Conservation (phyloP, 2,888 invertebrate species). For the Autographa gamma region DNA sequence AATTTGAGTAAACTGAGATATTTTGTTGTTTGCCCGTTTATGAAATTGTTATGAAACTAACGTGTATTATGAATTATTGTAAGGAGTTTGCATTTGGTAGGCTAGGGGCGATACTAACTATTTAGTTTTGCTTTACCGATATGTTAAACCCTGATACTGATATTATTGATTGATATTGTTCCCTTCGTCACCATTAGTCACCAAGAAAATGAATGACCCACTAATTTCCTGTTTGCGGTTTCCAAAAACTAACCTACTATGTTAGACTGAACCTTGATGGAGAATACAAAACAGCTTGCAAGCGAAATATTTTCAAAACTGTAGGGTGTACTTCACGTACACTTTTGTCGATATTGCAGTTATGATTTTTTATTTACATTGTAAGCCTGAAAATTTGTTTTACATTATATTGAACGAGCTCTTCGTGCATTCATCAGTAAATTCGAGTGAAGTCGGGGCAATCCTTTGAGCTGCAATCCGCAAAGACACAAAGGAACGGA, state of each 20-base stretch:
- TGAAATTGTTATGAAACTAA: constrained; percentile 8
- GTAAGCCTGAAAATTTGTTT: neutral
- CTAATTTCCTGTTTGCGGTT: no score
- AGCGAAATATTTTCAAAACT: no score
- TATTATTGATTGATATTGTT: no score
- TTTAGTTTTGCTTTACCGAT: no score
- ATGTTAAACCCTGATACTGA: no score
- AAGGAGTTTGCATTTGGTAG: neutral
- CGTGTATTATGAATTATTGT: neutral
- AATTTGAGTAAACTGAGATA: constrained; percentile 31
- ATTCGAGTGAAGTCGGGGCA: constrained; percentile 22
- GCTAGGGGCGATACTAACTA: no score
- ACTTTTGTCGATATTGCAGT: neutral
- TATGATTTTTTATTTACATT: neutral
- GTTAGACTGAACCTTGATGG: no score
- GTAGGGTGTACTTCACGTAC: neutral
- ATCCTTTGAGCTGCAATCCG: constrained; percentile 43
- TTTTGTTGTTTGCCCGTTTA: constrained; percentile 34
- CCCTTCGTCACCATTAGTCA: no score
- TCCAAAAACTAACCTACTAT: no score
- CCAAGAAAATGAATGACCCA: no score
- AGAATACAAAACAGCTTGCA: no score
- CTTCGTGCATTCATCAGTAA: constrained; percentile 6
- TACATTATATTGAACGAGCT: neutral
- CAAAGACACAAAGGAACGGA: constrained; percentile 75